These are phyloP conservation scores for Drosophila nannoptera DNA, from an alignment of 1,140 invertebrate species.

Conservation along the genomic window DNA sequence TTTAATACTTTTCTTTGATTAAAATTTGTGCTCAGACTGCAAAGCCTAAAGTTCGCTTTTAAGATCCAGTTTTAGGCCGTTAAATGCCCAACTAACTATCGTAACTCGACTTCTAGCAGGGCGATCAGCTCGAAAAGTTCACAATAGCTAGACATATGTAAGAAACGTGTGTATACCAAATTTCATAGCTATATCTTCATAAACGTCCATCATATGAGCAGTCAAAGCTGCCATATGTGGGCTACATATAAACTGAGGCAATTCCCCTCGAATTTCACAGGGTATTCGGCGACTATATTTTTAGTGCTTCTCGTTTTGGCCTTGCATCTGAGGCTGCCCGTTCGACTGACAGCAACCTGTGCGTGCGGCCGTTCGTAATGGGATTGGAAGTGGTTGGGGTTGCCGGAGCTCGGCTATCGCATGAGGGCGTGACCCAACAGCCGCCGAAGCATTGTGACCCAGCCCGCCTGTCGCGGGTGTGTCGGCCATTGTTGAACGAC, in stretches of 20 bases:
- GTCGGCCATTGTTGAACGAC: constrained; percentile 17
- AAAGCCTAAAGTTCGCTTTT: too few species aligned
- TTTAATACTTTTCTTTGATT: neutral
- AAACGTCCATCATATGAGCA: neutral
- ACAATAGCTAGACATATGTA: neutral
- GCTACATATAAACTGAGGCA: too few species aligned
- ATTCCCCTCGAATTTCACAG: constrained; percentile 1
- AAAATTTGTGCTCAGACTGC: too few species aligned
- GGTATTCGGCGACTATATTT: constrained; percentile 28
- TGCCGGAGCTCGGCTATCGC: constrained; percentile 1
- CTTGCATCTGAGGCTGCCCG: constrained; percentile 28
- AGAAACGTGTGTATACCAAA: neutral
- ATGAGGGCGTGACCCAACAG: constrained; percentile 35
- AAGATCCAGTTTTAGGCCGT: too few species aligned
- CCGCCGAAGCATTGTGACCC: constrained; percentile 35
- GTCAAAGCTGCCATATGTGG: too few species aligned
- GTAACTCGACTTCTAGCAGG: neutral
- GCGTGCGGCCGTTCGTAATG: constrained; percentile 36
- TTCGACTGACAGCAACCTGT: constrained; percentile 38
- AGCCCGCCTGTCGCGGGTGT: constrained; percentile 33
- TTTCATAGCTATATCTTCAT: neutral
- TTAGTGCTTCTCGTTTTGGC: constrained; percentile 25
- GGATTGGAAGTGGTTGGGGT: constrained; percentile 21
- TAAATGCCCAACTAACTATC: neutral
- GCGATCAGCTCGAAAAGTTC: neutral